phyloP scores from a whole-genome alignment of 1,140 invertebrate genomes.

The Bombyx mori region ASM3026992v2 NC_085111.1:3816501-3817000 shows the following conservation, averaged over 20 bases:
- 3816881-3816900: conserved; percentile 11
- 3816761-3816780: conserved; percentile 70
- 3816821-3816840: conserved; percentile 26
- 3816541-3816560: too few species aligned
- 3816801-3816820: conserved; percentile 52
- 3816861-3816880: conserved; percentile 14
- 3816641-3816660: conserved; percentile 55
- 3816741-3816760: conserved; percentile 68
- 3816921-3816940: not conserved
- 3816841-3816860: conserved; percentile 17
- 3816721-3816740: conserved; percentile 67
- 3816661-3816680: conserved; percentile 63
- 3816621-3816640: conserved; percentile 29
- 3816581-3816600: not conserved
- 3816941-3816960: not conserved
- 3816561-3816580: not conserved
- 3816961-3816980: conserved; percentile 19
- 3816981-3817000: conserved; percentile 52
- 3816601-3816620: conserved; percentile 16
- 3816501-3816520: too few species aligned
- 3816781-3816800: conserved; percentile 69
- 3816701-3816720: conserved; percentile 63
- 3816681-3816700: conserved; percentile 60
- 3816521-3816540: too few species aligned
- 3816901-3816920: conserved; percentile 5